phyloP scores from a whole-genome alignment of 2,113 vertebrate species.

The Peromyscus californicus region DNA sequence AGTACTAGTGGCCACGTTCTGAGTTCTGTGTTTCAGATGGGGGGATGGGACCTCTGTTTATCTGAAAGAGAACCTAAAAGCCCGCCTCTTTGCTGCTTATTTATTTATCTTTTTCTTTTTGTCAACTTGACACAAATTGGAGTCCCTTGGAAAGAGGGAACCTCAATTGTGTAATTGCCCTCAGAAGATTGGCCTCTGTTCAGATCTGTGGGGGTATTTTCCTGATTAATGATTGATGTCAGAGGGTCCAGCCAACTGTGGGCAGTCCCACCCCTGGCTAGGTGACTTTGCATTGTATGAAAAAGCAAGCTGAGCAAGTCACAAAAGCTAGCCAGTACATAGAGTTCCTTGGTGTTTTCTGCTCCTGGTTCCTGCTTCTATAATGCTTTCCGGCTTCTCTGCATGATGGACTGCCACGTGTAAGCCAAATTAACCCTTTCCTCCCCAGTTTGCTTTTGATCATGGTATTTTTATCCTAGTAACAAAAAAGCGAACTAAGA shows the following conservation, averaged over 20 bases:
- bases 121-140: not conserved
- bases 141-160: not conserved
- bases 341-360: not conserved
- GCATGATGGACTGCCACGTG: not conserved
- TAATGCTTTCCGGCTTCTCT: not conserved
- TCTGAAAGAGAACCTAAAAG: not conserved
- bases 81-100: not conserved
- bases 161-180: not conserved
- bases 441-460: not conserved
- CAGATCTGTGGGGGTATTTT: not conserved
- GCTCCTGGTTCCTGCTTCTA: not conserved
- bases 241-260: not conserved
- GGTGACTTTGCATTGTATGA: not conserved
- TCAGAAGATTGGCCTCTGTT: not conserved
- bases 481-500: not conserved
- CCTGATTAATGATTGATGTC: not conserved
- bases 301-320: not conserved
- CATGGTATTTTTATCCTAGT: not conserved
- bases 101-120: not conserved
- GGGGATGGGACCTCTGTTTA: not conserved
- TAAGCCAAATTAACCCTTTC: not conserved
- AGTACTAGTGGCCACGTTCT: not conserved
- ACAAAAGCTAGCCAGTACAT: not conserved
- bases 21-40: not conserved
- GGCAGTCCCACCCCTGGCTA: not conserved